Evolutionary conservation across 2,113 vertebrate species (phyloP).

Genomic region (Psilopogon haemacephalus): DNA sequence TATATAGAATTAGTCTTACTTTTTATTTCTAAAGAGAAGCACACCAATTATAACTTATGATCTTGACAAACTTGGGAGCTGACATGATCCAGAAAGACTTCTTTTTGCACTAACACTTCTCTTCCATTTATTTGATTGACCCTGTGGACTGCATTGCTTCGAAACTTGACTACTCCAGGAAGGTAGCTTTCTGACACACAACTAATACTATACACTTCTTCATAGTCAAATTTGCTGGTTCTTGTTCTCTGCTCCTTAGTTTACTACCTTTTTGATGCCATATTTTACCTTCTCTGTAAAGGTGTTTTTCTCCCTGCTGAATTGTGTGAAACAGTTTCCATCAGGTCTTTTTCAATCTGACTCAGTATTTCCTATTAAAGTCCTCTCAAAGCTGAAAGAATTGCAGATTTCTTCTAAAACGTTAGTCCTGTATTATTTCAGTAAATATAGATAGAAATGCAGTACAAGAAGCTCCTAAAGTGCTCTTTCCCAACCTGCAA

Average conservation of each 20-base stretch:
- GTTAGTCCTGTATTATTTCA: background rate
- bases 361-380: background rate
- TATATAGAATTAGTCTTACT: background rate
- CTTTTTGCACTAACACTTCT: background rate
- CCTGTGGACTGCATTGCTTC: accelerated
- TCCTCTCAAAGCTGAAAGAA: background rate
- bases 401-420: background rate
- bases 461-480: background rate
- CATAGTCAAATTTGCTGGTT: background rate
- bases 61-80: background rate
- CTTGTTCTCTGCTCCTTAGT: background rate
- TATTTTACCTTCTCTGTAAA: background rate
- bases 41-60: background rate
- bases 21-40: background rate
- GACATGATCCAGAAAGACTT: background rate
- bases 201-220: background rate
- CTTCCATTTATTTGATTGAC: background rate
- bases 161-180: background rate
- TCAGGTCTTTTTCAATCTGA: background rate
- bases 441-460: background rate
- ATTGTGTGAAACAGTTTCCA: too few species aligned
- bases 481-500: background rate
- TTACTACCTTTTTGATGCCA: background rate
- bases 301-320: too few species aligned
- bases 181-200: background rate